Evolutionary conservation across 2,888 invertebrate species (phyloP).

Genomic region (Orthonychiurus folsomi): DNA sequence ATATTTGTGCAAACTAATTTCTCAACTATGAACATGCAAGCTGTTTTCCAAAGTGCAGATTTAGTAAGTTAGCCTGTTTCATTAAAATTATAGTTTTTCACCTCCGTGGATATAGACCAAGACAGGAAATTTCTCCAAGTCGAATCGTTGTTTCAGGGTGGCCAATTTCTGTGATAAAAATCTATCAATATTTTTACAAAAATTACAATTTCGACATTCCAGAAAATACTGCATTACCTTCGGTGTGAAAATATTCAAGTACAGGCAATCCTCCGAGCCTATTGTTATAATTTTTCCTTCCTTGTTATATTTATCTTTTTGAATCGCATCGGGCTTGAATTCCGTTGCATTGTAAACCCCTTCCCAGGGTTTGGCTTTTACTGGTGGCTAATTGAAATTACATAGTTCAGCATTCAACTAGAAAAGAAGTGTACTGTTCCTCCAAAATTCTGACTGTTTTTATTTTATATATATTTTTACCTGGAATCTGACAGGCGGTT

Average conservation of each 20-base stretch:
- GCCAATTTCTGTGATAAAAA: slow-evolving; percentile 6
- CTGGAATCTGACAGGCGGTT: slow-evolving; percentile 26
- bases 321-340: slow-evolving; percentile 43
- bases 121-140: slow-evolving; percentile 1
- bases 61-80: too few relatives aligned
- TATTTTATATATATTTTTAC: too few relatives aligned
- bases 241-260: slow-evolving; percentile 30
- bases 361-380: slow-evolving; percentile 79
- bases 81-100: too few relatives aligned
- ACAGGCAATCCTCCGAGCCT: slow-evolving; percentile 25
- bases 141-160: background rate
- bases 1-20: background rate
- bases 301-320: slow-evolving; percentile 18
- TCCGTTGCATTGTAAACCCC: slow-evolving; percentile 71
- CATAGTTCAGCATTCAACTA: background rate
- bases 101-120: slow-evolving; percentile 12
- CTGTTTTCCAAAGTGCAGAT: too few relatives aligned
- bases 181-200: background rate
- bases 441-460: slow-evolving; percentile 3
- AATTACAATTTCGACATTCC: too few relatives aligned
- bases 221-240: slow-evolving; percentile 14
- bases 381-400: slow-evolving; percentile 48
- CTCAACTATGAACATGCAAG: background rate
- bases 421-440: background rate
- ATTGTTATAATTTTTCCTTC: background rate